Evolutionary conservation across 2,888 invertebrate species (phyloP).

Genomic region (Sclerodermus sp.): DNA sequence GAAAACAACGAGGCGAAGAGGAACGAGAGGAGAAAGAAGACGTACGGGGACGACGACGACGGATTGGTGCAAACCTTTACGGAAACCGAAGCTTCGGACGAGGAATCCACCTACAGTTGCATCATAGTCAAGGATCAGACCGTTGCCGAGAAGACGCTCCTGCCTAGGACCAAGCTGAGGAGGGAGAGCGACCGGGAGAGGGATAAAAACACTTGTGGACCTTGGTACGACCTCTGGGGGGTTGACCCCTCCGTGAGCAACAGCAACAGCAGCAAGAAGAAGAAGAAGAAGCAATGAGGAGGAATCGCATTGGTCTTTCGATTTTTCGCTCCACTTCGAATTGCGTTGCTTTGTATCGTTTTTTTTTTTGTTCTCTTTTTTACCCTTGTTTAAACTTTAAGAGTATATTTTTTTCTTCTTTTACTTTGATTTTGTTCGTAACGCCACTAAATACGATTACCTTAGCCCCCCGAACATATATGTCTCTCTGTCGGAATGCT

Average conservation of each 20-base stretch:
- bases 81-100: slow-evolving; percentile 55
- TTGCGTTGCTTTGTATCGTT: slow-evolving; percentile 10
- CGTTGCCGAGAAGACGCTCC: slow-evolving; percentile 56
- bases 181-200: slow-evolving; percentile 60
- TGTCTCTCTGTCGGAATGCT: too few relatives aligned
- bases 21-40: slow-evolving; percentile 40
- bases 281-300: slow-evolving; percentile 39
- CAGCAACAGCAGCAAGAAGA: slow-evolving; percentile 63
- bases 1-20: slow-evolving; percentile 51
- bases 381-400: too few relatives aligned
- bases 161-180: slow-evolving; percentile 72
- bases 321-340: background rate
- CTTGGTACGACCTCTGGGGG: slow-evolving; percentile 89
- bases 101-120: slow-evolving; percentile 63
- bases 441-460: too few relatives aligned
- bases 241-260: slow-evolving; percentile 71
- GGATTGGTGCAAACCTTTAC: slow-evolving; percentile 42
- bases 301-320: too few relatives aligned
- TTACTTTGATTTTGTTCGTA: too few relatives aligned
- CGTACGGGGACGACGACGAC: slow-evolving; percentile 45
- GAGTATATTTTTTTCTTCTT: too few relatives aligned
- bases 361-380: slow-evolving; percentile 11
- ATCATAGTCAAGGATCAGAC: slow-evolving; percentile 81
- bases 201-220: slow-evolving; percentile 73
- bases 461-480: too few relatives aligned